Base-by-base conservation (phyloP, 2,888 invertebrate genomes). In the Tetanocera ferruginea region DNA sequence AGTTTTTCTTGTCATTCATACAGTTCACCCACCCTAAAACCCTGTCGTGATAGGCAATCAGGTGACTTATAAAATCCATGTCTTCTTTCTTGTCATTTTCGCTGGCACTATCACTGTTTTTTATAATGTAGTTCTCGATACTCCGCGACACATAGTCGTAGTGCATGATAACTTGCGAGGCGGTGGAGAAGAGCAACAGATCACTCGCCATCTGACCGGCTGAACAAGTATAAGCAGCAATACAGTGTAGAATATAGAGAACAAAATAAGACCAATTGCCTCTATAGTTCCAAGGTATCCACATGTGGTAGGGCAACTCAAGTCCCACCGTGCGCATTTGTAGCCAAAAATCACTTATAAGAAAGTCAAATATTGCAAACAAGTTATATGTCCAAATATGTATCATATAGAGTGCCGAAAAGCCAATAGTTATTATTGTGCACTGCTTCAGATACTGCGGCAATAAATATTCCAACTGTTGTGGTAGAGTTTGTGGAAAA, bases 321-420 rank as follows among this genome's bases (percentile, higher is more conserved):
- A 81, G 81, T 0, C 80, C 81, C 19, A 85, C 79, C 5, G 80
- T 77, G 0, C 79, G 80, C 0, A 74, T 76, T 0, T 82, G 19
- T 0, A 83, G 80, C 81, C 78, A 82, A 60, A 78, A 11, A 1
- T 82, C 83, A 11, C 82, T 83, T 19, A 85, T 74, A 0, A 78
- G 34, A 37, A 83, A 87, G 57, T 86, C 82, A 77, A 83, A 62
- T 8, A 82, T 77, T 4, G 82, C 72, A n/a, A 85, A 86, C 2
- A 88, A 77, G 80, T 88, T 88, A 57, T 86, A 88, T 0, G 85
- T 85, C 83, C 84, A 87, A 34, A 87, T 87, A 4, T 88, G 84
- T 49, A 84, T 52, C 9, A 84, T 79, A 49, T 88, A 88, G 9
- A 87, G 80, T n/a, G 82, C 57, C 5, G 84, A 76, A 43, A 87